Conservation (phyloP, 2,797 vertebrate species). For the Diglossa cyanea region DNA sequence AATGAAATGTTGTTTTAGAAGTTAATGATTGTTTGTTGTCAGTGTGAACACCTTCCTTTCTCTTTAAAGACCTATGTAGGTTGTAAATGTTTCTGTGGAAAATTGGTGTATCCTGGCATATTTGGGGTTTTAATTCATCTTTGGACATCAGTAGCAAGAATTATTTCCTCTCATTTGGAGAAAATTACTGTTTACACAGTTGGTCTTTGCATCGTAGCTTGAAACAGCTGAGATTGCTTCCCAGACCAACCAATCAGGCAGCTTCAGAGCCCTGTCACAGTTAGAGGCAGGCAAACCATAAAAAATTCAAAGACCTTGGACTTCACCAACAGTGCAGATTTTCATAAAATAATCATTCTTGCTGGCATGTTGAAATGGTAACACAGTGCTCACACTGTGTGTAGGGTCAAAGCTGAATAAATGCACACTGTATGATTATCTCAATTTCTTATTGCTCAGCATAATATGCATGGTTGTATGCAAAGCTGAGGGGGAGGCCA, state of each 20-base stretch:
- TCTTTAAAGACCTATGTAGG: background rate
- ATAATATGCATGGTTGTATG: background rate
- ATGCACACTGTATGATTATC: background rate
- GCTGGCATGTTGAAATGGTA: background rate
- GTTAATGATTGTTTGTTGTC: background rate
- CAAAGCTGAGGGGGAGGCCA: background rate
- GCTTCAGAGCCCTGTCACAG: background rate
- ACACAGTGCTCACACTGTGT: background rate
- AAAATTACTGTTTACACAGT: background rate
- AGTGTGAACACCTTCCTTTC: background rate
- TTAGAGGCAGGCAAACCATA: background rate
- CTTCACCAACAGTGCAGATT: background rate
- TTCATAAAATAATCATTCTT: slow-evolving; percentile 10
- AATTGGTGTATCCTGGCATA: background rate
- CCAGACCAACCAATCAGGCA: background rate
- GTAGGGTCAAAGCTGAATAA: background rate
- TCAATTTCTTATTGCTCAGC: background rate
- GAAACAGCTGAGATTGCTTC: background rate
- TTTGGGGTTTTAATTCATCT: background rate
- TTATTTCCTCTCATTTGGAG: background rate
- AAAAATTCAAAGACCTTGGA: background rate
- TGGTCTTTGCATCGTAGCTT: background rate
- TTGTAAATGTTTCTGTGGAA: background rate
- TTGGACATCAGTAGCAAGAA: background rate
- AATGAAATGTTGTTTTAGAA: background rate